A percentile compares a stretch with the other conserved stretches of the same genome.
Conservation (phyloP, 2,888 invertebrate species). For the Drosophila hamatofila region DNA sequence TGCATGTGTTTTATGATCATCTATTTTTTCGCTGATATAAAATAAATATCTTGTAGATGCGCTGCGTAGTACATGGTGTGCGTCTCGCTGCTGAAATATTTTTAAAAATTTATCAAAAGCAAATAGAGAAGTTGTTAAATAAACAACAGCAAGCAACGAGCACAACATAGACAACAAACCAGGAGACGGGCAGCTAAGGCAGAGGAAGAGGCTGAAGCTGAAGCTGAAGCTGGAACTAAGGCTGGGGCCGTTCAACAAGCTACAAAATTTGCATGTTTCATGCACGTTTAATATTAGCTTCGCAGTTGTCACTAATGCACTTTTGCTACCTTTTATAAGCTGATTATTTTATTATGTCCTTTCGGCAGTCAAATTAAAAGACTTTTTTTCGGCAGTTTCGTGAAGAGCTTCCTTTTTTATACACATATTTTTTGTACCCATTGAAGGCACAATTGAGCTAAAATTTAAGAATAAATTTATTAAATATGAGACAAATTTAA, state of each 20-base stretch:
- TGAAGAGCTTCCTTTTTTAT: not conserved
- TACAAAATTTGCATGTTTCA: slow-evolving; percentile 75
- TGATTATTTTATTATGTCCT: slow-evolving; percentile 23
- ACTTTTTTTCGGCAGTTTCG: not conserved
- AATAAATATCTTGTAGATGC: slow-evolving; percentile 80
- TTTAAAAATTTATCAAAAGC: slow-evolving; percentile 81
- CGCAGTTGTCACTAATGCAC: slow-evolving; percentile 49
- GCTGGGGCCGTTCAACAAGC: slow-evolving; percentile 33
- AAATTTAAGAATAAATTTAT: not conserved
- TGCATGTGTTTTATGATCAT: slow-evolving; percentile 80
- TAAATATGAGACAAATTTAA: not conserved
- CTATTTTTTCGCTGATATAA: slow-evolving; percentile 81
- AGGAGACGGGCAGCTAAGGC: not conserved
- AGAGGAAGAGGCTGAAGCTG: not conserved
- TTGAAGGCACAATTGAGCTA: not conserved
- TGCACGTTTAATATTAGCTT: slow-evolving; percentile 75
- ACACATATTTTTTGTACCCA: no score
- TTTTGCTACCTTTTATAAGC: slow-evolving; percentile 19
- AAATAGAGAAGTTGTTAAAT: slow-evolving; percentile 73
- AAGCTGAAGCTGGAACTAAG: not conserved
- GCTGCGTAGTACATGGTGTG: slow-evolving; percentile 59
- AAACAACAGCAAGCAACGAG: slow-evolving; percentile 44
- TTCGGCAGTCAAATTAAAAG: not conserved
- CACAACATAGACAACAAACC: slow-evolving; percentile 25
- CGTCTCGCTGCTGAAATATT: slow-evolving; percentile 66